Conservation (phyloP, 1,140 invertebrate genomes). For the Euura lappo region DNA sequence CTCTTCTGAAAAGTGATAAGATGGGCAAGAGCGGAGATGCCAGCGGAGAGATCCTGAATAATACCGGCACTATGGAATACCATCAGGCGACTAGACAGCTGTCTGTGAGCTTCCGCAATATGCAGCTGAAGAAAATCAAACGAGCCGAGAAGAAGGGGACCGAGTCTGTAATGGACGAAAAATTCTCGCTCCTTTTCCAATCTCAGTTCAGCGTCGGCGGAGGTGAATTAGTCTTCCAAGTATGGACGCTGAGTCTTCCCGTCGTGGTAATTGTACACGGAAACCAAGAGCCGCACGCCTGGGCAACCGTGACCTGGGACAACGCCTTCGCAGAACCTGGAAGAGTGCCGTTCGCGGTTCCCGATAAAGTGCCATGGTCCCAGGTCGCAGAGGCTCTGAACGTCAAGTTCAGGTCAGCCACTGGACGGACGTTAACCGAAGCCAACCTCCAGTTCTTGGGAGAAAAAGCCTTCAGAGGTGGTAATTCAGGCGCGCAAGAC, state of each 20-base stretch:
- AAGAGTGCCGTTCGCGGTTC: conserved; percentile 86
- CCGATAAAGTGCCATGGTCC: conserved; percentile 88
- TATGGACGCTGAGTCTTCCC: conserved; percentile 93
- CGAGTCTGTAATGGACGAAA: conserved; percentile 98
- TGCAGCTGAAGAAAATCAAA: conserved; percentile 95
- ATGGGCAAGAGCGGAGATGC: conserved; percentile 71
- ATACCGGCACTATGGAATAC: conserved; percentile 94
- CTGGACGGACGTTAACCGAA: conserved; percentile 79
- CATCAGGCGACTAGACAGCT: conserved; percentile 68
- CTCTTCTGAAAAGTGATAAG: conserved; percentile 82
- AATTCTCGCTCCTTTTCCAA: conserved; percentile 93
- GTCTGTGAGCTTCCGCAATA: conserved; percentile 72
- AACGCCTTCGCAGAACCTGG: conserved; percentile 95
- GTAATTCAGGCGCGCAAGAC: conserved; percentile 45
- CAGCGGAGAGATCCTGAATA: conserved; percentile 95
- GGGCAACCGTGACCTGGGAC: conserved; percentile 97
- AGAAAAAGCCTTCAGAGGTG: conserved; percentile 84
- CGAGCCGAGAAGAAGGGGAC: conserved; percentile 92
- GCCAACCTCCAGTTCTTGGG: conserved; percentile 90
- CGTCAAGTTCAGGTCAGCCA: conserved; percentile 86
- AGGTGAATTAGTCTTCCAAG: conserved; percentile 88
- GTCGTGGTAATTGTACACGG: conserved; percentile 98
- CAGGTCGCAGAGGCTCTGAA: conserved; percentile 88
- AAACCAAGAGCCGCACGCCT: conserved; percentile 96
- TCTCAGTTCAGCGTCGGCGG: conserved; percentile 92